Conservation (phyloP, 2,888 invertebrate species). For the Cephus runcator region DNA sequence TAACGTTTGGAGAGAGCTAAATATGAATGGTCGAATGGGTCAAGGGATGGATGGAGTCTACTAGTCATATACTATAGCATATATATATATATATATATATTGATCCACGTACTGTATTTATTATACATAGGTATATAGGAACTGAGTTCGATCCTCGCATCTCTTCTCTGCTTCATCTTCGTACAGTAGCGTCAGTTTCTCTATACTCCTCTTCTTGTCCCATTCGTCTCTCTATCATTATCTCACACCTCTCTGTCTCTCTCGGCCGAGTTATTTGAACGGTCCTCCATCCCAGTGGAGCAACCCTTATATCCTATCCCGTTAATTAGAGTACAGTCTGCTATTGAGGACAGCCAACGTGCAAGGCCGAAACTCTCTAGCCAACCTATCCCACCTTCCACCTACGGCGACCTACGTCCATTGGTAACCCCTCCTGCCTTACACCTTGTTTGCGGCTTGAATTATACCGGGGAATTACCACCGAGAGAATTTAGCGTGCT, state of each 20-base stretch:
- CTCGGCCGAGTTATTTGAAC: slow-evolving; percentile 46
- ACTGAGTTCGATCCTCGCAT: too few species aligned
- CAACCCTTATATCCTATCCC: slow-evolving; percentile 44
- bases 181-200: too few species aligned
- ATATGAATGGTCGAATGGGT: too few species aligned
- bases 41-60: too few species aligned
- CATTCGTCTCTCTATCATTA: slow-evolving; percentile 21
- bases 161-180: too few species aligned
- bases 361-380: slow-evolving; percentile 41
- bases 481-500: neutral
- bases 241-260: slow-evolving; percentile 17
- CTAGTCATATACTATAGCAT: too few species aligned
- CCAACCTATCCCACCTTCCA: slow-evolving; percentile 26
- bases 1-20: too few species aligned
- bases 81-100: too few species aligned
- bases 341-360: slow-evolving; percentile 50
- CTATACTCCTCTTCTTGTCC: neutral
- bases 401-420: slow-evolving; percentile 7
- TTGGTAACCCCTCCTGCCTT: slow-evolving; percentile 19
- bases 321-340: slow-evolving; percentile 58
- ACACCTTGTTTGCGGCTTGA: slow-evolving; percentile 48
- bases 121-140: too few species aligned
- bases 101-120: too few species aligned
- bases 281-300: slow-evolving; percentile 44
- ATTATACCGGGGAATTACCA: slow-evolving; percentile 34